Percentiles rank a stretch among this genome's conserved stretches.
Evolutionary conservation across 2,113 vertebrate species (phyloP).

Genomic region (Charina bottae): DNA sequence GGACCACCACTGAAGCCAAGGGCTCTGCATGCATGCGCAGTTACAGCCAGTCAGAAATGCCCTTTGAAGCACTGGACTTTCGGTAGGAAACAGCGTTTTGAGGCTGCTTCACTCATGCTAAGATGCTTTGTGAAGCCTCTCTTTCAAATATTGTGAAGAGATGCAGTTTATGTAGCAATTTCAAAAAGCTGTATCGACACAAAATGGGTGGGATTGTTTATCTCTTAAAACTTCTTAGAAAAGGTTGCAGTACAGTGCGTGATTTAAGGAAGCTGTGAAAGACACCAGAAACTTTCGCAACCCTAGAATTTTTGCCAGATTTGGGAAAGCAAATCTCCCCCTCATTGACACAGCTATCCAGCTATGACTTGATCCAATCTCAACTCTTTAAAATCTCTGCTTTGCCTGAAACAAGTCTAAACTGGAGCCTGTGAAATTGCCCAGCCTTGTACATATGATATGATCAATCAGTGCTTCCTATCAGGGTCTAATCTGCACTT

Average conservation of each 20-base stretch:
- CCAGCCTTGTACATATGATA: background rate
- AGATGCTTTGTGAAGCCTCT: background rate
- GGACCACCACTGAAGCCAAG: background rate
- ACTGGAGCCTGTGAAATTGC: background rate
- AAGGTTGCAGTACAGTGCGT: background rate
- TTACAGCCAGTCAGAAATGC: background rate
- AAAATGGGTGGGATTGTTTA: background rate
- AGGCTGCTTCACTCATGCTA: background rate
- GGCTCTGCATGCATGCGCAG: background rate
- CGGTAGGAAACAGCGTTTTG: background rate
- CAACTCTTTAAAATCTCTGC: background rate
- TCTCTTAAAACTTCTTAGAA: background rate
- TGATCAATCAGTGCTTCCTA: background rate
- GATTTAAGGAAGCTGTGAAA: background rate
- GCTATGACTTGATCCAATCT: background rate
- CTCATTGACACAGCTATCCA: background rate
- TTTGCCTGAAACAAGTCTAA: background rate
- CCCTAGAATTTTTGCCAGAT: background rate
- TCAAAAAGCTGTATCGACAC: background rate
- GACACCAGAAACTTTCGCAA: background rate
- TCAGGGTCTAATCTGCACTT: background rate
- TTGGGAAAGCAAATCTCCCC: background rate
- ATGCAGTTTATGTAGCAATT: background rate
- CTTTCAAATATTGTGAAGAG: background rate
- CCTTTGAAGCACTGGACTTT: background rate